Evolutionary conservation across 2,797 vertebrate genomes (phyloP).

Genomic region (Psittacula echo): DNA sequence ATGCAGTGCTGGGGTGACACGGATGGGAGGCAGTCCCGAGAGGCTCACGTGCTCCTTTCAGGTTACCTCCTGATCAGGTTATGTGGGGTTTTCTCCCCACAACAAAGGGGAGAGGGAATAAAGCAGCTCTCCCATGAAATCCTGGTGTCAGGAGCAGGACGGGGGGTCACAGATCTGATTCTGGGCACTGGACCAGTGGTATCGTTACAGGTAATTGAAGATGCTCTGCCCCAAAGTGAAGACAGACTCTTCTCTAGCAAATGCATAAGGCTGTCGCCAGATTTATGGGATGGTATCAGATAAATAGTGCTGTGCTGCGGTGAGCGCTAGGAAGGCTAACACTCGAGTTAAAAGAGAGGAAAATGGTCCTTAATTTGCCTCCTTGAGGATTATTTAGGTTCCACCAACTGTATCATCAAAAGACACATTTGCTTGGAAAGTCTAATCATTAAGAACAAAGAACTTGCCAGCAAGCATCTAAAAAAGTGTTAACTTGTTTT

Average conservation of each 20-base stretch:
- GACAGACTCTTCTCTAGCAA: background rate
- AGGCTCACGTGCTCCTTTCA: accelerated
- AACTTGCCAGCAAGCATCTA: background rate
- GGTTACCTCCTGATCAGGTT: background rate
- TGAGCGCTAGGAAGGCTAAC: background rate
- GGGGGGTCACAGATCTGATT: background rate
- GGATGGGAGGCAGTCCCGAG: accelerated
- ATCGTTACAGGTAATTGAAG: accelerated
- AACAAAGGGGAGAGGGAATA: too few species aligned
- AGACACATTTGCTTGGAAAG: background rate
- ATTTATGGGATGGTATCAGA: background rate
- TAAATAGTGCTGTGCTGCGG: background rate
- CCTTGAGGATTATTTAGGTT: background rate
- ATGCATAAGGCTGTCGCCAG: background rate
- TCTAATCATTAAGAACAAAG: background rate
- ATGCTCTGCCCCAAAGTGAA: background rate
- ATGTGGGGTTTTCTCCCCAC: too few species aligned
- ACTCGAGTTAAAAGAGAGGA: background rate
- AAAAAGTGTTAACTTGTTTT: background rate
- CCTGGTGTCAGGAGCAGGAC: background rate
- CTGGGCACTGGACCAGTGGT: background rate
- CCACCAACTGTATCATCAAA: background rate
- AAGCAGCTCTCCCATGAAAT: background rate
- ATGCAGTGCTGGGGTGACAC: accelerated
- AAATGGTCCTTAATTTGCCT: background rate